A percentile compares a stretch with the other conserved stretches of the same genome.
phyloP scores from a whole-genome alignment of 2,888 invertebrate genomes.

The Eilema griseolum region DNA sequence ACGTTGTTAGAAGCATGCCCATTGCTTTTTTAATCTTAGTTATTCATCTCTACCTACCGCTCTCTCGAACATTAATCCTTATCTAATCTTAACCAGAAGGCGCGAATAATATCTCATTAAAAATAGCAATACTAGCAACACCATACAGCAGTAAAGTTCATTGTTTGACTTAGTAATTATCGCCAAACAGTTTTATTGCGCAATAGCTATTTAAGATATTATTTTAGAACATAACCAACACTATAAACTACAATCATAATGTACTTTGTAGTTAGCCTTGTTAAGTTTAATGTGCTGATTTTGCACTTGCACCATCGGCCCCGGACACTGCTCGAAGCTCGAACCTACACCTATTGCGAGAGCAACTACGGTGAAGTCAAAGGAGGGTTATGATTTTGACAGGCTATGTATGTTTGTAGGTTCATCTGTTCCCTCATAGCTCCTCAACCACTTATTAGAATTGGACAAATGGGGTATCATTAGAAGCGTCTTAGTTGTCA shows the following conservation, averaged over 20 bases:
- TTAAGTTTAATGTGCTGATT: background rate
- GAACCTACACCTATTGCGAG: background rate
- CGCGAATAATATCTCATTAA: no score
- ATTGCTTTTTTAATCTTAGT: no score
- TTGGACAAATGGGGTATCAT: no score
- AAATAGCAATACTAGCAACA: background rate
- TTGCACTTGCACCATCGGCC: constrained; percentile 3
- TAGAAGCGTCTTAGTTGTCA: no score
- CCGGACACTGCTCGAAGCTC: background rate
- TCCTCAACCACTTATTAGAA: no score
- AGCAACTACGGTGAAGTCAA: no score
- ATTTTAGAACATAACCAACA: background rate
- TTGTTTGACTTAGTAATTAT: background rate
- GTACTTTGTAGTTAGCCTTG: constrained; percentile 9
- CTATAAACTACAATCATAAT: background rate
- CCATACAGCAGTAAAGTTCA: background rate
- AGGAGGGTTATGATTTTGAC: no score
- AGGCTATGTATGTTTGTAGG: no score
- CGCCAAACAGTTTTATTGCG: background rate
- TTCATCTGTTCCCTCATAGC: no score
- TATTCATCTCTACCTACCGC: background rate
- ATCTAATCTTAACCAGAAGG: no score
- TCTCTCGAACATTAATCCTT: background rate
- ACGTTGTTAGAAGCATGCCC: no score
- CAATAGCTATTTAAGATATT: background rate